Evolutionary conservation across 2,113 vertebrate species (phyloP).

Genomic region (Sphaerodactylus townsendi): DNA sequence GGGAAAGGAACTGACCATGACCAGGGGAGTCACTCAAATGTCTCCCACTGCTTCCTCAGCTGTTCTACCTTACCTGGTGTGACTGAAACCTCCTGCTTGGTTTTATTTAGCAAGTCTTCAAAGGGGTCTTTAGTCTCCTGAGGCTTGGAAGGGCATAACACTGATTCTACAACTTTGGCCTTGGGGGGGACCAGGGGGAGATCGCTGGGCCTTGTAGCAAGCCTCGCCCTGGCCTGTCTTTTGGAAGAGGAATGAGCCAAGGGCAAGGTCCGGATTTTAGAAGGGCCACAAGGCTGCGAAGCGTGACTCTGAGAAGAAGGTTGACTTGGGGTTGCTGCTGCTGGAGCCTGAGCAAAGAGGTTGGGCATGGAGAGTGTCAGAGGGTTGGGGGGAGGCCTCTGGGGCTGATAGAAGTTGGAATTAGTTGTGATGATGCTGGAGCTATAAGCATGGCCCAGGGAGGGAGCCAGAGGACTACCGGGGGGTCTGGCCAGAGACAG

Average conservation of each 20-base stretch:
- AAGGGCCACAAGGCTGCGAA: slow-evolving; percentile 55
- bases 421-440: slow-evolving; percentile 69
- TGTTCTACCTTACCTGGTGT: slow-evolving; percentile 85
- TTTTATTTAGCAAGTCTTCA: slow-evolving; percentile 88
- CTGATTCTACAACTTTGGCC: slow-evolving; percentile 64
- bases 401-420: slow-evolving; percentile 73
- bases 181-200: slow-evolving; percentile 68
- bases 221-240: slow-evolving; percentile 72
- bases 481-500: slow-evolving; percentile 69
- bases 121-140: slow-evolving; percentile 85
- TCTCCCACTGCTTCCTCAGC: slow-evolving; percentile 91
- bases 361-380: slow-evolving; percentile 79
- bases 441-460: slow-evolving; percentile 80
- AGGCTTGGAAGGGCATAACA: slow-evolving; percentile 57
- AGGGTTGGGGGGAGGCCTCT: slow-evolving; percentile 72
- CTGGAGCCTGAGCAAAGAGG: slow-evolving; percentile 80
- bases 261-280: slow-evolving; percentile 68
- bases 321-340: slow-evolving; percentile 64
- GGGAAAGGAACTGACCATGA: neutral
- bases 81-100: slow-evolving; percentile 75
- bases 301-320: slow-evolving; percentile 54
- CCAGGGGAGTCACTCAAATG: slow-evolving; percentile 80
- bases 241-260: slow-evolving; percentile 67
- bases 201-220: slow-evolving; percentile 59
- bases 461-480: slow-evolving; percentile 74